Evolutionary conservation across 2,888 invertebrate genomes (phyloP).

Genomic region (Arenicola marina): DNA sequence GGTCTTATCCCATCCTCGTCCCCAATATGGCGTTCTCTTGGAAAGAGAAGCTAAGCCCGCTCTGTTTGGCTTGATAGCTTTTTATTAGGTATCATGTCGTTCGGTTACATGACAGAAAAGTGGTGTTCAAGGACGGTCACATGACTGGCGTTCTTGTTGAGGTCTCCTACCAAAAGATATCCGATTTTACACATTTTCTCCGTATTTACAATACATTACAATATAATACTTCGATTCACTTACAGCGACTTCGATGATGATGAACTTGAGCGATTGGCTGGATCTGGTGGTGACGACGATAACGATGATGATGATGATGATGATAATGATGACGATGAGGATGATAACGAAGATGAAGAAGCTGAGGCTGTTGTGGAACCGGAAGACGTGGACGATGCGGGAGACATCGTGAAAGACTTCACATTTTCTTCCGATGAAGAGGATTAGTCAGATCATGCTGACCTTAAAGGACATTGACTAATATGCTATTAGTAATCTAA

Average conservation of each 20-base stretch:
- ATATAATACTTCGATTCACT: neutral
- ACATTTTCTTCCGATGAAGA: neutral
- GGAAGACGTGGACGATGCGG: conserved; percentile 1
- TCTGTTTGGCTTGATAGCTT: neutral
- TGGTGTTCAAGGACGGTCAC: neutral
- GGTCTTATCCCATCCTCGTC: no score
- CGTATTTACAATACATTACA: neutral
- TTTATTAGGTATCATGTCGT: neutral
- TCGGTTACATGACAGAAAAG: neutral
- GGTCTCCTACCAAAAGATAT: no score
- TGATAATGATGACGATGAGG: neutral
- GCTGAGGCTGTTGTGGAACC: neutral
- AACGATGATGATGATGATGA: neutral
- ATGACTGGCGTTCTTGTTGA: neutral
- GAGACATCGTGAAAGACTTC: neutral
- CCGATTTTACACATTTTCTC: no score
- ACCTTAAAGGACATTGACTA: no score
- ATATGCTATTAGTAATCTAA: no score
- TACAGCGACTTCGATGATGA: neutral
- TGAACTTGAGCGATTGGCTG: neutral
- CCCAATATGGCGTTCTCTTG: no score
- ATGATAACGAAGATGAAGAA: neutral
- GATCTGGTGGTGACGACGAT: conserved; percentile 2
- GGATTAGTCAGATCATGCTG: no score
- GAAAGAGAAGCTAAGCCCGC: no score